phyloP scores from a whole-genome alignment of 2,797 vertebrate genomes.

The Poeciliopsis paucimaculata region DNA sequence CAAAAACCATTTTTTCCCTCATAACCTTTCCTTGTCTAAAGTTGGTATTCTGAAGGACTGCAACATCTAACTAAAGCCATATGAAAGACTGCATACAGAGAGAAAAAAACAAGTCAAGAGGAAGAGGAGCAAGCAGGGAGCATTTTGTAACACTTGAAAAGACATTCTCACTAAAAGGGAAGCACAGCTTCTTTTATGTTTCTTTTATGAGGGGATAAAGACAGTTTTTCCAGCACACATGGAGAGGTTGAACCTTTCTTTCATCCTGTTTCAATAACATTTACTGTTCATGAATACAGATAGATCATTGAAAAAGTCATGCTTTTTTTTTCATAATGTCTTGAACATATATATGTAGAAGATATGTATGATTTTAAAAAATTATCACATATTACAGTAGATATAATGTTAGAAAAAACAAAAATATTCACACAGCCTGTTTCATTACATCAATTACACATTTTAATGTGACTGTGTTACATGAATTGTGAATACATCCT shows the following conservation, averaged over 20 bases:
- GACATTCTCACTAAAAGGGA: conserved; percentile 57
- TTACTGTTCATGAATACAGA: conserved; percentile 67
- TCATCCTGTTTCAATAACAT: conserved; percentile 70
- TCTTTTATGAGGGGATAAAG: conserved; percentile 71
- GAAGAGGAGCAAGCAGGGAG: conserved; percentile 40
- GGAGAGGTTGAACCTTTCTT: conserved; percentile 56
- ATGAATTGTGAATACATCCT: background rate
- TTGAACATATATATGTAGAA: background rate
- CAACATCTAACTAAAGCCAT: conserved; percentile 58
- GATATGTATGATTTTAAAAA: background rate
- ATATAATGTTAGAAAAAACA: background rate
- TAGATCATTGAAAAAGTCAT: conserved; percentile 14
- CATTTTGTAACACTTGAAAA: conserved; percentile 63
- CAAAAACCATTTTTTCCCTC: conserved; percentile 11
- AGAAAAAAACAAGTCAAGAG: conserved; percentile 38
- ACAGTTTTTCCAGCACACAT: conserved; percentile 65
- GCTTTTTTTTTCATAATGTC: background rate
- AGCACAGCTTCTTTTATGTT: conserved; percentile 62
- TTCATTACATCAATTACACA: background rate
- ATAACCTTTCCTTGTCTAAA: conserved; percentile 77
- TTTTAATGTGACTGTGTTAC: background rate
- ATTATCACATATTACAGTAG: background rate
- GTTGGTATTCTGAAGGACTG: conserved; percentile 83
- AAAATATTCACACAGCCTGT: background rate
- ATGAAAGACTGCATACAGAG: conserved; percentile 53